Evolutionary conservation across 1,140 invertebrate species (phyloP), one percentile per base, ranked within the genome.

Genomic region (Muscidifurax raptorellus): DNA sequence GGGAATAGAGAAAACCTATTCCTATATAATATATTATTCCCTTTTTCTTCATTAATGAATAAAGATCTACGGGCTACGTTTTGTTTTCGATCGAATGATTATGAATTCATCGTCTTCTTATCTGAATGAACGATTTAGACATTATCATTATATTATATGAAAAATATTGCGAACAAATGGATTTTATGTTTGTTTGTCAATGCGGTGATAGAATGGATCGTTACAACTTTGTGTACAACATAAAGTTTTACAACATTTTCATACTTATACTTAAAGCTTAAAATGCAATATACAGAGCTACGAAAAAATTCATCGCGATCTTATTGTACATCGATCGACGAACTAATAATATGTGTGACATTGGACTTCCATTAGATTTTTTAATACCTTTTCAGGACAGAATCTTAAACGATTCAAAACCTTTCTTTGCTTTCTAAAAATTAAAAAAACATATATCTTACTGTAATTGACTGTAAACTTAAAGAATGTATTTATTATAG

Each of bases 1-100:
- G 30, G 22, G 32, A 82, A 82, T 82, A 82, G 52, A 81, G 30
- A 66, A 82, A 75, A 82, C 1, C 71, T 82, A 82, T 75, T 66
- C 71, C 52, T 75, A n/a, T n/a, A n/a, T n/a, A 82, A 40, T 40
- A 30, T 44, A 71, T 71, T 80, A 71, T 52, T 80, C 18, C 10
- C 66, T 47, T 30, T 80, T 71, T 67, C 66, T 40, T 30, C 25
- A 5, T n/a, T 28, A 28, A 64, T 78, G 28, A 64, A 78, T 64
- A 78, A 59, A 30, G 32, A 78, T 59, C 72, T 75, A n/a, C 66
- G 66, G 10, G 28, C 66, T 69, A 69, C 15, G 66, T 30, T 47
- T 47, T 69, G 25, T 69, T 69, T 74, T 44, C 18, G 25, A n/a
- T 47, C 72, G 13, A 36, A 25, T 44, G 72, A 75, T 75, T 80